Evolutionary conservation across 2,888 invertebrate species (phyloP).

Genomic region (Chrysolina haemoptera): DNA sequence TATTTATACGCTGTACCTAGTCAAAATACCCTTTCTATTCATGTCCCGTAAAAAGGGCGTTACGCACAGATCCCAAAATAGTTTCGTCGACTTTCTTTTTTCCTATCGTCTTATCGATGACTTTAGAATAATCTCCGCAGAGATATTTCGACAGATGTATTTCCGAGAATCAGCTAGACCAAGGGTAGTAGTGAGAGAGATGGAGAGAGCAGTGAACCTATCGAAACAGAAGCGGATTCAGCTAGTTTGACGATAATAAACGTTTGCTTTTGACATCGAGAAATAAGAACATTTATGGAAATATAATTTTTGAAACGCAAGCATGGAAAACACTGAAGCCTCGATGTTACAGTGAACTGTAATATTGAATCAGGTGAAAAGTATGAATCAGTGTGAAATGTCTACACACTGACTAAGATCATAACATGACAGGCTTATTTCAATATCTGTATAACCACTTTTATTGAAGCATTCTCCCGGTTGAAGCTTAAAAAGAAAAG

Average conservation of each 20-base stretch:
- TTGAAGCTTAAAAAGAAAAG: too few relatives aligned
- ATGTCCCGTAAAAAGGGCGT: slow-evolving; percentile 44
- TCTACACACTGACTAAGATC: too few relatives aligned
- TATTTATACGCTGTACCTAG: slow-evolving; percentile 55
- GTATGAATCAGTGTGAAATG: too few relatives aligned
- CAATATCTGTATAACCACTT: too few relatives aligned
- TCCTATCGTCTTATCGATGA: slow-evolving; percentile 57
- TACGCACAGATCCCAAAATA: slow-evolving; percentile 46
- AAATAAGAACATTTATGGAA: not conserved
- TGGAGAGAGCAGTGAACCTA: not conserved
- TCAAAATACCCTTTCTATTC: slow-evolving; percentile 52
- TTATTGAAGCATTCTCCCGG: too few relatives aligned
- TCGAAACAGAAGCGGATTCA: not conserved
- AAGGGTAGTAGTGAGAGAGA: slow-evolving; percentile 17
- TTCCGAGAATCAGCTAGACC: slow-evolving; percentile 32
- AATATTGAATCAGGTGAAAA: too few relatives aligned
- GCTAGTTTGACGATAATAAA: not conserved
- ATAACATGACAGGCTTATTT: too few relatives aligned
- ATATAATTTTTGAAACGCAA: too few relatives aligned
- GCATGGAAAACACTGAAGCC: too few relatives aligned
- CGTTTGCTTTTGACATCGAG: too few relatives aligned
- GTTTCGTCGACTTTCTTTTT: slow-evolving; percentile 52
- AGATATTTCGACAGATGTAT: slow-evolving; percentile 60
- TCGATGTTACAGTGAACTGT: too few relatives aligned
- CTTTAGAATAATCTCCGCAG: slow-evolving; percentile 55